Evolutionary conservation across 2,888 invertebrate genomes (phyloP).

Genomic region (Scaptomyza caliginosa): DNA sequence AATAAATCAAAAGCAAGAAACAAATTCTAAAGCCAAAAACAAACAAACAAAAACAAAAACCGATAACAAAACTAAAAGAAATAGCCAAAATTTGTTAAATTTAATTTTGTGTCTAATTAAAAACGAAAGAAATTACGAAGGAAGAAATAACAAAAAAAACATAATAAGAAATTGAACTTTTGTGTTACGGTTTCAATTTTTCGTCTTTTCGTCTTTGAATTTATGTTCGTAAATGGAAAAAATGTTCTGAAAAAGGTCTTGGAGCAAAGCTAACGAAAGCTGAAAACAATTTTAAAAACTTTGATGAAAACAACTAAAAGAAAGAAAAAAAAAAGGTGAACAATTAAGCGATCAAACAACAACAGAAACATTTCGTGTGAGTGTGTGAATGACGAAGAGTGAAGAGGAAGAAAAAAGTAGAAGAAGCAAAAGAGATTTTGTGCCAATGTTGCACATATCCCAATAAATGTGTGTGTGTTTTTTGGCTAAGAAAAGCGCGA

Average conservation of each 20-base stretch:
- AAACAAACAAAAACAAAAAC: conserved; percentile 41
- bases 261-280: conserved; percentile 35
- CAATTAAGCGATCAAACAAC: conserved; percentile 35
- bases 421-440: conserved; percentile 23
- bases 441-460: conserved; percentile 45
- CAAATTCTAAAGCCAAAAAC: conserved; percentile 64
- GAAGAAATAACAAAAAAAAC: conserved; percentile 10
- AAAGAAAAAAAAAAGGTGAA: conserved; percentile 51
- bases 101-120: conserved; percentile 62
- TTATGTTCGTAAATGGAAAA: conserved; percentile 66
- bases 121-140: conserved; percentile 24
- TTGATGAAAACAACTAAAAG: no score
- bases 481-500: conserved; percentile 42
- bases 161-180: conserved; percentile 64
- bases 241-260: conserved; percentile 66
- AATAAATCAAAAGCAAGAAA: conserved; percentile 53
- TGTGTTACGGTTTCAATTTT: conserved; percentile 74
- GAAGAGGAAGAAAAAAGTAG: not conserved
- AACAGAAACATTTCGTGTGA: conserved; percentile 25
- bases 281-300: conserved; percentile 55
- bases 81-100: conserved; percentile 81
- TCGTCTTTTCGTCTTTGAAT: conserved; percentile 73
- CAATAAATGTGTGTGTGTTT: conserved; percentile 46
- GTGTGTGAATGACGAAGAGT: conserved; percentile 13
- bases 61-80: conserved; percentile 49